Base-by-base conservation (phyloP, 1,140 invertebrate species). In the Drosophila sulfurigaster region DNA sequence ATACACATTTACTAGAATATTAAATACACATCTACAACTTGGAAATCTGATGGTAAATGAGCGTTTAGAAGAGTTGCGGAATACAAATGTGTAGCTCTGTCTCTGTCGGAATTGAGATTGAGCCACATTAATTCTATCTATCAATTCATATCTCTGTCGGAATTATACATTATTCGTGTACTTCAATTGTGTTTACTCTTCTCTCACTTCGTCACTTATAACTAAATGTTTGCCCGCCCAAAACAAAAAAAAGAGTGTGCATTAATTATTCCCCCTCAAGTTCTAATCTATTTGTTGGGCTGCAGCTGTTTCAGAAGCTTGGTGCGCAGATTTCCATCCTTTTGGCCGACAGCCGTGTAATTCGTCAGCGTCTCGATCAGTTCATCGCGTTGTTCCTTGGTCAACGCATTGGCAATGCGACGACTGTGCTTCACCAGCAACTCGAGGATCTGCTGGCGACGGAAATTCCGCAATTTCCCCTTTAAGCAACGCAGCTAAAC, bases 371-470 rank as follows among this genome's bases (percentile, higher is more conserved):
- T 32, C n/a, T 30, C 10, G 0, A 5, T n/a, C 0, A 54, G 6
- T 35, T 60, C 25, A 4, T 38, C 0, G 11, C 7, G 11, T 15
- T 20, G 11, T 15, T 20, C 13, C 5, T 11, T 10, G 13, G 11
- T 2, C 1, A 49, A 7, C 1, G 4, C 3, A 1, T 3, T 15
- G 16, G 5, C 2, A 1, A 67, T 20, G 28, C 78, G 75, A 0
- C 43, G 7, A 0, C 13, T 46, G 8, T 86, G 66, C 16, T 63
- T 74, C 10, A 43, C 8, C 1, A 86, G 48, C 11, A 86, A 16
- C 0, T 66, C 74, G 0, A 85, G 16, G 1, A 85, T 78, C 41
- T 86, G 82, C 0, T 6, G 20, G 1, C 82, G 75, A 0, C 82
- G 70, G 32, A 67, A 62, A 5, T 46, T 58, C n/a, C 78, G 67